phyloP scores from a whole-genome alignment of 2,113 vertebrate species.

The Dasyornis broadbenti region DNA sequence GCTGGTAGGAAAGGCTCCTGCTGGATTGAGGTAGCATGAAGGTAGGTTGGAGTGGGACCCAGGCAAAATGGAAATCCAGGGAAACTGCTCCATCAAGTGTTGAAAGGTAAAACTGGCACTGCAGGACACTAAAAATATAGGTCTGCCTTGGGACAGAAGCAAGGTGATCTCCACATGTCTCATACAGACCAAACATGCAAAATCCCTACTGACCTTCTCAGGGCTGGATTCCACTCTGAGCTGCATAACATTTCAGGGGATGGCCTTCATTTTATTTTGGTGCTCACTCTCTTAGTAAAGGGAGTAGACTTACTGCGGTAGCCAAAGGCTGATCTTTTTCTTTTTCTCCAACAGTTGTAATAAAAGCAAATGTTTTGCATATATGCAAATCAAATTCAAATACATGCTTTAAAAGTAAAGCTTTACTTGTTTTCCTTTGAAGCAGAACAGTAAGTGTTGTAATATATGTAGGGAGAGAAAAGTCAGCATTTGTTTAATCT shows the following conservation, averaged over 20 bases:
- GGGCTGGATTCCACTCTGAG: background rate
- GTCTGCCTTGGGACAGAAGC: background rate
- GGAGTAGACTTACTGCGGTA: too few species aligned
- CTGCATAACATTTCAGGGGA: background rate
- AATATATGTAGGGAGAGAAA: background rate
- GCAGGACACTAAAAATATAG: background rate
- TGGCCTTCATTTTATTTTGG: background rate
- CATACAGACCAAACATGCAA: background rate
- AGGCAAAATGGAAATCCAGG: background rate
- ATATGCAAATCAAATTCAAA: background rate
- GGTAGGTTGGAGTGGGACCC: background rate
- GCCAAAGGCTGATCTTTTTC: background rate
- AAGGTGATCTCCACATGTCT: background rate
- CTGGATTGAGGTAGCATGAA: background rate
- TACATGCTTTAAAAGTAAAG: background rate
- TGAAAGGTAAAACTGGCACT: conserved; percentile 29
- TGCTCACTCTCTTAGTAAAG: background rate
- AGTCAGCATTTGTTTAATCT: background rate
- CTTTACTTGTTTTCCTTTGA: background rate
- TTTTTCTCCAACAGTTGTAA: background rate
- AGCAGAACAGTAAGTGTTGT: background rate
- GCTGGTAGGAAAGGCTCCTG: background rate
- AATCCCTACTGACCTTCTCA: background rate
- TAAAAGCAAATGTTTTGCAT: background rate
- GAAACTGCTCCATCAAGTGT: conserved; percentile 61